These are phyloP conservation scores for Lepidotrigona ventralis DNA, from an alignment of 1,140 invertebrate genomes.

Conservation along the genomic window DNA sequence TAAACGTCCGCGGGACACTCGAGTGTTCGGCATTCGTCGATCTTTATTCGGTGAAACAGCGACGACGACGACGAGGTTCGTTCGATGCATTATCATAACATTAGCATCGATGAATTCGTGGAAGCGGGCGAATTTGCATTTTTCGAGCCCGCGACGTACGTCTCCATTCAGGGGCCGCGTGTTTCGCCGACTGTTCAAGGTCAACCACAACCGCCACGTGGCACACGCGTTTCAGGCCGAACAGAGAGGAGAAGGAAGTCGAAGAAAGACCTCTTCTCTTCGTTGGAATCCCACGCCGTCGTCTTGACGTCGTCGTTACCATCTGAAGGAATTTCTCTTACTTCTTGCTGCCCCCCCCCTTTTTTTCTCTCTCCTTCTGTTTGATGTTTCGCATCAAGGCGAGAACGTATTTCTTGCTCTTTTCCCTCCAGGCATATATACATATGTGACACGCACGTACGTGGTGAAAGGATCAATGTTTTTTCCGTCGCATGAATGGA, in stretches of 20 bases:
- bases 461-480: neutral
- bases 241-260: neutral
- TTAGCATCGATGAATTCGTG: conserved; percentile 66
- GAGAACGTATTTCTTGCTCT: neutral
- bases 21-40: conserved; percentile 50
- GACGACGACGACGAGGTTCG: neutral
- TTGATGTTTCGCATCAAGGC: neutral
- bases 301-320: conserved; percentile 46
- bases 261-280: conserved; percentile 35
- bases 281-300: conserved; percentile 45
- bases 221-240: conserved; percentile 55
- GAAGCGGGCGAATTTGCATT: conserved; percentile 60
- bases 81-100: conserved; percentile 63
- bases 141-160: conserved; percentile 50
- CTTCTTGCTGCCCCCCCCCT: neutral
- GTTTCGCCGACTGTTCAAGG: conserved; percentile 62
- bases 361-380: neutral
- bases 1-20: neutral
- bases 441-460: no score
- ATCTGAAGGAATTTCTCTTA: conserved; percentile 12
- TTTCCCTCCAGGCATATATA: no score
- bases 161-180: conserved; percentile 53
- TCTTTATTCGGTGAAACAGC: conserved; percentile 54
- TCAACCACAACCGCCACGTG: conserved; percentile 56
- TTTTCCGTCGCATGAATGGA: conserved; percentile 6